Base-by-base conservation (phyloP, 2,888 invertebrate genomes). In the Xanthia icteritia region DNA sequence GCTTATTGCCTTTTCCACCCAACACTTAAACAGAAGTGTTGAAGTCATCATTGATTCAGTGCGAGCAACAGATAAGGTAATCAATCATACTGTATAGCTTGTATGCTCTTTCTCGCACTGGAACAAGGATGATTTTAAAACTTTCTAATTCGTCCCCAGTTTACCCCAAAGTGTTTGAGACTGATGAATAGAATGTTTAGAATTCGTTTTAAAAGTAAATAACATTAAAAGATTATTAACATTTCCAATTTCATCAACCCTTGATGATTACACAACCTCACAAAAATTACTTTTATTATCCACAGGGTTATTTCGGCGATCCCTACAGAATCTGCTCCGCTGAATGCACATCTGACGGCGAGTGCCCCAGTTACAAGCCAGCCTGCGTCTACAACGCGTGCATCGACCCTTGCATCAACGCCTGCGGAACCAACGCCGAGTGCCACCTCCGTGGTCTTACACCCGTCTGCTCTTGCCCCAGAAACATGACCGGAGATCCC, bases 401-500 rank as follows among this genome's bases (percentile, higher is more conserved):
- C 92, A 97, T 98, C 76, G 98, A 99, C 93, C 99, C 99, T 0
- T 99, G 99, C 93, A 97, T 97, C 31, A 98, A 98, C 69, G 98
- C 98, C 11, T 99, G 98, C 89, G 99, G 98, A 63, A 95, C 97
- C 27, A 97, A 97, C 83, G 99, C 99, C 5, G 98, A 98, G 89
- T 99, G 99, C 93, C 97, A 97, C 90, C 97, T 98, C 61, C 97
- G 98, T 65, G 98, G 98, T 6, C 97, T 98, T 72, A 98, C 98
- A 9, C 98, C 99, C 0, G 97, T 99, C 27, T 99, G 99, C 94
- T 98, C 98, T 76, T 99, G 99, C 93, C 98, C 99, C 0, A 97
- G 97, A 91, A 98, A 98, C 90, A 98, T 98, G 98, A 98, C 98
- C 42, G 99, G 99, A 2, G 98, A 99, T 97, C 99, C 99, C 6